Conservation (phyloP, 1,140 invertebrate genomes). For the Drosophila mauritiana region DNA sequence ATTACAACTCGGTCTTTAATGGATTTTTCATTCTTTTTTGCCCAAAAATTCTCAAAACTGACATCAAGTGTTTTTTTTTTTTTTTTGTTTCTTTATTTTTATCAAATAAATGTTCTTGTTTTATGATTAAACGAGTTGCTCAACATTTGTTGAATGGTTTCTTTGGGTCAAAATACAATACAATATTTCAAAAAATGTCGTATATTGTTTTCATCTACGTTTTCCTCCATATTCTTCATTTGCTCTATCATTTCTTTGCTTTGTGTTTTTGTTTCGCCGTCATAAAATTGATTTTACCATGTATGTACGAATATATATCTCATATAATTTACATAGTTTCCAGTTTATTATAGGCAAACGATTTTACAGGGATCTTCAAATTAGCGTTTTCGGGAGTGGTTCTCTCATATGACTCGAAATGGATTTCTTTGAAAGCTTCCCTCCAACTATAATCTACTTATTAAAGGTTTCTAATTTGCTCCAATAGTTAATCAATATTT, state of each 20-base stretch:
- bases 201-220: conserved; percentile 58
- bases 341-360: conserved; percentile 74
- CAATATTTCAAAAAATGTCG: conserved; percentile 71
- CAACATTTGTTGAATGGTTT: conserved; percentile 68
- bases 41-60: not conserved
- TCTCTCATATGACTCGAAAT: conserved; percentile 18
- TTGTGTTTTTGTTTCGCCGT: conserved; percentile 22
- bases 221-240: conserved; percentile 8
- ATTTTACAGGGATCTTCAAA: conserved; percentile 63
- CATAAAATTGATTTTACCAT: conserved; percentile 50
- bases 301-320: conserved; percentile 48
- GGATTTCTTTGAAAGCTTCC: conserved; percentile 15
- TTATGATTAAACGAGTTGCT: conserved; percentile 72
- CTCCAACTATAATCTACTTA: conserved; percentile 45
- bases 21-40: not conserved
- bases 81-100: conserved; percentile 69
- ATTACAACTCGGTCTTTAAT: not conserved
- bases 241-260: conserved; percentile 27
- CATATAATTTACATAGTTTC: conserved; percentile 74
- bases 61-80: conserved; percentile 14
- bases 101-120: conserved; percentile 70
- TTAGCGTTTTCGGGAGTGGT: conserved; percentile 15
- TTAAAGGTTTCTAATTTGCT: conserved; percentile 44
- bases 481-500: conserved; percentile 35
- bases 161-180: conserved; percentile 82